Percentiles rank a stretch among this genome's conserved stretches.
Evolutionary conservation across 2,113 vertebrate genomes (phyloP).

Genomic region (Catharus minimus): DNA sequence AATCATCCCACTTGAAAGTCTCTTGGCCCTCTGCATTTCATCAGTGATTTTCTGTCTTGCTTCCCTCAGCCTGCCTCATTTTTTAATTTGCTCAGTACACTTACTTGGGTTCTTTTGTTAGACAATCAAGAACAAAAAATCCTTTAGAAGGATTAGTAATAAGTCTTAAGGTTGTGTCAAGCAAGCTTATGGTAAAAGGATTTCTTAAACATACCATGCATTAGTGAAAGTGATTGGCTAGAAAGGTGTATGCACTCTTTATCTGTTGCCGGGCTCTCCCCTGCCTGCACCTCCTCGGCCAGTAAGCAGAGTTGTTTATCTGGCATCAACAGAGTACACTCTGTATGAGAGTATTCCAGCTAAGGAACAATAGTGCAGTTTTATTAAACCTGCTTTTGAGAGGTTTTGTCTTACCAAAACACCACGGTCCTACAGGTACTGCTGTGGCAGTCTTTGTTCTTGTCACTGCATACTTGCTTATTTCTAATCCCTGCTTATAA

Average conservation of each 20-base stretch:
- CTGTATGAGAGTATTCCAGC: not conserved
- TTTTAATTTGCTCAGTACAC: slow-evolving; percentile 3
- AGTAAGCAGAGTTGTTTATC: not conserved
- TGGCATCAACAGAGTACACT: not conserved
- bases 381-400: not conserved
- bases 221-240: slow-evolving; percentile 42
- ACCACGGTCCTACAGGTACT: not conserved
- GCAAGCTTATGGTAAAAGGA: slow-evolving; percentile 77
- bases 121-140: slow-evolving; percentile 9
- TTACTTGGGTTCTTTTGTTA: not conserved
- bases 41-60: not conserved
- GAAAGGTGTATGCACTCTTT: not conserved
- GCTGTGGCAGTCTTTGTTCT: not conserved
- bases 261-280: not conserved
- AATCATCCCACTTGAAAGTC: not conserved
- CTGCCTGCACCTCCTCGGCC: not conserved
- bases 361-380: not conserved
- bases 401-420: not conserved
- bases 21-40: not conserved
- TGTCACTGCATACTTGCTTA: not conserved
- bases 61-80: not conserved
- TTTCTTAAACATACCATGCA: slow-evolving; percentile 58
- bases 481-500: not conserved
- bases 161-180: slow-evolving; percentile 60
- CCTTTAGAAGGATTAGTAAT: slow-evolving; percentile 41